phyloP scores from a whole-genome alignment of 1,140 invertebrate species.

The Tetramorium alpestre region DNA sequence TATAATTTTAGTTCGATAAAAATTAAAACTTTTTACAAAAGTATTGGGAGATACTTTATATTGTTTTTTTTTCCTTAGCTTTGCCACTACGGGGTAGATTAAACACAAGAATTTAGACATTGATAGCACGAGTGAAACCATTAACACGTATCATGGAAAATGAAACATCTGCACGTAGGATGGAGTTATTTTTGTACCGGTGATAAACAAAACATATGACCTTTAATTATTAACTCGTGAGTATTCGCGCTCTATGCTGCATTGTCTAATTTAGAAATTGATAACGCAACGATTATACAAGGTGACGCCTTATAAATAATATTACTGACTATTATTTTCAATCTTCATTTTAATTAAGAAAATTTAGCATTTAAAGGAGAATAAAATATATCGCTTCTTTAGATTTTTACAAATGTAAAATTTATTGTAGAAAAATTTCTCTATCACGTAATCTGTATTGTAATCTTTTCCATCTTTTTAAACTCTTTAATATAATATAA shows the following conservation, averaged over 20 bases:
- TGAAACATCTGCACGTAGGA: background rate
- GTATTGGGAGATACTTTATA: background rate
- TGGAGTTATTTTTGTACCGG: background rate
- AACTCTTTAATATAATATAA: too few relatives aligned
- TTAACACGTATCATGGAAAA: background rate
- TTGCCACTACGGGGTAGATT: background rate
- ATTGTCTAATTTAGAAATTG: background rate
- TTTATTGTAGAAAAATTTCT: background rate
- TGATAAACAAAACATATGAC: background rate
- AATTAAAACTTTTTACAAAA: background rate
- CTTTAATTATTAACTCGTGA: constrained; percentile 16
- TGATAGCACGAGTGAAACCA: background rate
- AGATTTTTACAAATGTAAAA: background rate
- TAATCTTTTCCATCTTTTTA: background rate
- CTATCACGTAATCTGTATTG: background rate
- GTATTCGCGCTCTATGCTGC: background rate
- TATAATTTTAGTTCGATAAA: background rate
- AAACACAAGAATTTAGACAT: background rate
- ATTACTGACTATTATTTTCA: background rate
- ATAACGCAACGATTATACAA: background rate
- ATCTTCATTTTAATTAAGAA: background rate
- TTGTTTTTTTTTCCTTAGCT: background rate
- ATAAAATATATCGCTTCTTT: background rate
- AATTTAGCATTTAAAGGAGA: background rate
- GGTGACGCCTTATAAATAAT: background rate